phyloP scores from a whole-genome alignment of 2,888 invertebrate species.

The Quadriops clusia region DNA sequence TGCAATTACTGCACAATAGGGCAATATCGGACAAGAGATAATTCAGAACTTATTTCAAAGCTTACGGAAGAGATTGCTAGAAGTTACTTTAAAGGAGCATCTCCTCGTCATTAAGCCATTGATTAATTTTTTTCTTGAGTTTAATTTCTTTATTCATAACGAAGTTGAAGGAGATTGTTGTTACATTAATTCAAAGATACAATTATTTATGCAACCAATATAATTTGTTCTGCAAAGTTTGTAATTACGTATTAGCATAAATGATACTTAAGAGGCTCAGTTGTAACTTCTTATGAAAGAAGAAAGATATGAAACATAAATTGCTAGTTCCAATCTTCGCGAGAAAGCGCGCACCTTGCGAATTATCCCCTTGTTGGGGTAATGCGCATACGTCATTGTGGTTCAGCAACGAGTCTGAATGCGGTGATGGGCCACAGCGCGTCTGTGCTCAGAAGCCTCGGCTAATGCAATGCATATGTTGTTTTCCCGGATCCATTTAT shows the following conservation, averaged over 20 bases:
- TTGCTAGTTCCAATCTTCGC: conserved; percentile 7
- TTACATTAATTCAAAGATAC: too few relatives aligned
- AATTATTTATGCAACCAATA: not conserved
- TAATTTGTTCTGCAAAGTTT: conserved; percentile 1
- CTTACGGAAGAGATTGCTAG: too few relatives aligned
- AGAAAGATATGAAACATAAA: conserved; percentile 5
- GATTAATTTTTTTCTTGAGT: too few relatives aligned
- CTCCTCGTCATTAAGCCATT: too few relatives aligned
- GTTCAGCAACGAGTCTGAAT: conserved; percentile 1
- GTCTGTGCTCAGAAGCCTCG: conserved; percentile 3
- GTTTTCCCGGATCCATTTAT: conserved; percentile 35
- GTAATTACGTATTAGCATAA: not conserved
- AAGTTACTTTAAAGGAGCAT: too few relatives aligned
- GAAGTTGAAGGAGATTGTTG: too few relatives aligned
- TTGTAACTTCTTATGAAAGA: too few relatives aligned
- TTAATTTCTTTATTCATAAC: too few relatives aligned
- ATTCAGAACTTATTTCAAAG: too few relatives aligned
- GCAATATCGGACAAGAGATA: too few relatives aligned
- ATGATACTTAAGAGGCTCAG: too few relatives aligned
- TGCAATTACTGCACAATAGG: too few relatives aligned
- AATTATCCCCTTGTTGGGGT: not conserved
- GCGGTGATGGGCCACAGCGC: conserved; percentile 3
- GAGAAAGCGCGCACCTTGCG: conserved; percentile 5
- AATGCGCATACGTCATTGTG: not conserved
- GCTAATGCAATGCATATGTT: conserved; percentile 35